phyloP scores from a whole-genome alignment of 2,797 vertebrate species.

The Poecilia velifera region DNA sequence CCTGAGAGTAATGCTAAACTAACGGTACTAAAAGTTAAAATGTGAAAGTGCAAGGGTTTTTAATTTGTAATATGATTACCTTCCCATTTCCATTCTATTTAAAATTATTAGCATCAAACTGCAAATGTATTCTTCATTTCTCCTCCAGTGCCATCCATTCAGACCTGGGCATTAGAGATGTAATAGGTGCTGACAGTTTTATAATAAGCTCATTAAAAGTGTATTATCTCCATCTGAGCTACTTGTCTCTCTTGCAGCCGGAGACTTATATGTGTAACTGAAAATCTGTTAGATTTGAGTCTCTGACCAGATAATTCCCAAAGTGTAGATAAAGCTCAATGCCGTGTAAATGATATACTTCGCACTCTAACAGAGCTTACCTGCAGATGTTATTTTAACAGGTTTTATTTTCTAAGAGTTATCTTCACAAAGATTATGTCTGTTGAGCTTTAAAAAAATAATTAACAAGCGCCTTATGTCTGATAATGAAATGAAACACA shows the following conservation, averaged over 20 bases:
- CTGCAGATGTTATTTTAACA: neutral
- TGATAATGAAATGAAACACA: neutral
- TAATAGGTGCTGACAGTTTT: constrained; percentile 1
- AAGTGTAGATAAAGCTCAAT: neutral
- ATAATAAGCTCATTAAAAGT: constrained; percentile 9
- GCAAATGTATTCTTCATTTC: neutral
- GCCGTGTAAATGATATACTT: neutral
- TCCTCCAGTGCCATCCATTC: neutral
- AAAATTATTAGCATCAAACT: neutral
- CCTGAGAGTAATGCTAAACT: neutral
- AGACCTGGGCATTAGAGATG: neutral
- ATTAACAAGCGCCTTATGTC: neutral
- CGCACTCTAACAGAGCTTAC: neutral
- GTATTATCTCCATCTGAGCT: constrained; percentile 1
- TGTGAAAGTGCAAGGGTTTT: neutral
- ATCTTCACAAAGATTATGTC: neutral
- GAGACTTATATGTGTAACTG: neutral
- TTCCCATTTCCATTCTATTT: neutral
- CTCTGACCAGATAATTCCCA: neutral
- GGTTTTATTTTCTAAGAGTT: neutral
- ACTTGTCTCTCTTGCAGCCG: neutral
- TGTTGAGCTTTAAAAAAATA: neutral
- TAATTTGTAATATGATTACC: neutral
- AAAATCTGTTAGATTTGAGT: constrained; percentile 4
- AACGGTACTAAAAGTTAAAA: neutral